Evolutionary conservation across 2,113 vertebrate species (phyloP).

Genomic region (Thinocorus orbignyianus): DNA sequence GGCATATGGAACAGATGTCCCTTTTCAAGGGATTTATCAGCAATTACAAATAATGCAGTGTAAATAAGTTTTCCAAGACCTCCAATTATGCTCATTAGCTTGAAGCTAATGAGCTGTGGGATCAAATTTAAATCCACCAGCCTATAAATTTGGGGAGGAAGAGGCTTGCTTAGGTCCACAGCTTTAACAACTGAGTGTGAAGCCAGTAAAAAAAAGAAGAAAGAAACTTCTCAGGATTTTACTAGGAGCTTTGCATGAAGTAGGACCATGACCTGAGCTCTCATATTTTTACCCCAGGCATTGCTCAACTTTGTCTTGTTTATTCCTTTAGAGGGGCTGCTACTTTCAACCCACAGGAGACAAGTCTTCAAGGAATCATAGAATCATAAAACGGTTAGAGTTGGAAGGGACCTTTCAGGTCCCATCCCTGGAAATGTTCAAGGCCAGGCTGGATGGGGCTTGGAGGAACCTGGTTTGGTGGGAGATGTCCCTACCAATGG

Average conservation of each 20-base stretch:
- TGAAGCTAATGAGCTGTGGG: slow-evolving; percentile 11
- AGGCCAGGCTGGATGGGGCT: no score
- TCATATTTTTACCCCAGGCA: background rate
- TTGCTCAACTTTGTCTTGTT: background rate
- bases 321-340: background rate
- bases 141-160: background rate
- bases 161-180: background rate
- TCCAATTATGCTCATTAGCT: slow-evolving; percentile 36
- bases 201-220: background rate
- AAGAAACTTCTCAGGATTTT: background rate
- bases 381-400: no score
- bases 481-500: no score
- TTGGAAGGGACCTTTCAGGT: no score
- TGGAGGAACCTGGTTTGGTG: no score
- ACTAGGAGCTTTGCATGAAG: background rate
- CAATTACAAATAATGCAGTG: slow-evolving; percentile 21
- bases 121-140: slow-evolving; percentile 9
- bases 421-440: no score
- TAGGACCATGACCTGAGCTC: background rate
- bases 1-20: slow-evolving; percentile 50
- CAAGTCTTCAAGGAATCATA: background rate
- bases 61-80: slow-evolving; percentile 42
- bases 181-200: background rate
- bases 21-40: slow-evolving; percentile 13
- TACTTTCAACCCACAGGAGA: background rate